Conservation (phyloP, 2,113 vertebrate genomes). For the Pituophis catenifer region DNA sequence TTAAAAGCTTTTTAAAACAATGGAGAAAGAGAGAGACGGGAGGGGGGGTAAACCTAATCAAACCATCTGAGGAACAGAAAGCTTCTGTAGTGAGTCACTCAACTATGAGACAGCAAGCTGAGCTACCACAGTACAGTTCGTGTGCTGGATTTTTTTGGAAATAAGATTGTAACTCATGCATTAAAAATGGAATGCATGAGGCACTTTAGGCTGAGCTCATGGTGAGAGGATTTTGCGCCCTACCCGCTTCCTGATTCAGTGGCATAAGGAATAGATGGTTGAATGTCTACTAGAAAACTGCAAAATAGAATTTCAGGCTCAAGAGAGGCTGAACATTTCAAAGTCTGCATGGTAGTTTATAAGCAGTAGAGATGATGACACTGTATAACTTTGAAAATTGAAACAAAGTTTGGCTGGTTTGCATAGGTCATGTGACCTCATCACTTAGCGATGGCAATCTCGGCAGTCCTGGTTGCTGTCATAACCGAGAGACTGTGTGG, state of each 20-base stretch:
- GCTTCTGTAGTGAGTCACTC: conserved; percentile 36
- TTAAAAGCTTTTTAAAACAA: conserved; percentile 10
- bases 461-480: no score
- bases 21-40: neutral
- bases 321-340: neutral
- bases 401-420: neutral
- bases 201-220: conserved; percentile 16
- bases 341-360: neutral
- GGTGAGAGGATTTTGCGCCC: neutral
- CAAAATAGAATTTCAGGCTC: neutral
- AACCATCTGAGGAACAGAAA: conserved; percentile 24
- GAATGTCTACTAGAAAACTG: neutral
- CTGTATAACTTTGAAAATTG: neutral
- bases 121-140: conserved; percentile 19
- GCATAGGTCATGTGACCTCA: neutral
- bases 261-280: neutral
- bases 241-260: conserved; percentile 12
- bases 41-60: neutral
- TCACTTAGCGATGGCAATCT: no score
- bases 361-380: neutral
- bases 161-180: conserved; percentile 55
- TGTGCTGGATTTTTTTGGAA: conserved; percentile 36
- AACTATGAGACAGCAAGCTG: conserved; percentile 39
- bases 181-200: conserved; percentile 57
- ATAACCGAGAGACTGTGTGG: no score